phyloP scores from a whole-genome alignment of 2,888 invertebrate genomes.

The Idaea dimidiata region DNA sequence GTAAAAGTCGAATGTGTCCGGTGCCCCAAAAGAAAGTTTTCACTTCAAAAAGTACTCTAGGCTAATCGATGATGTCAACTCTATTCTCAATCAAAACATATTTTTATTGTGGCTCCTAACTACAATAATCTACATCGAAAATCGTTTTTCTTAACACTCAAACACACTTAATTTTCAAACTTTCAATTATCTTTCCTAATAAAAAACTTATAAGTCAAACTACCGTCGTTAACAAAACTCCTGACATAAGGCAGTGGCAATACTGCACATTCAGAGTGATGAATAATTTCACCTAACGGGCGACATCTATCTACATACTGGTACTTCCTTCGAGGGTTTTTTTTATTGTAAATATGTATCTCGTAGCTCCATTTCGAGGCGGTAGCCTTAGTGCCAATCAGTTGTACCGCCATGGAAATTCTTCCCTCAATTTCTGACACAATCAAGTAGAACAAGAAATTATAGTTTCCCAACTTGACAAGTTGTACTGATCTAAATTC shows the following conservation, averaged over 20 bases:
- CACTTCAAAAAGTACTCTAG: too few relatives aligned
- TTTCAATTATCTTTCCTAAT: slow-evolving; percentile 16
- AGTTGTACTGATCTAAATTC: slow-evolving; percentile 40
- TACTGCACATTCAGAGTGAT: slow-evolving; percentile 39
- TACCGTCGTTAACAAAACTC: slow-evolving; percentile 20
- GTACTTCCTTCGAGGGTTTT: slow-evolving; percentile 50
- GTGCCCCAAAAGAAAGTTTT: too few relatives aligned
- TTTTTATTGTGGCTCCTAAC: too few relatives aligned
- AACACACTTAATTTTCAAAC: too few relatives aligned
- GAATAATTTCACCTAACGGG: slow-evolving; percentile 36
- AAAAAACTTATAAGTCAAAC: slow-evolving; percentile 21
- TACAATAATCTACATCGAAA: too few relatives aligned
- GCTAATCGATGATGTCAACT: too few relatives aligned
- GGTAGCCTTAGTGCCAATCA: slow-evolving; percentile 50
- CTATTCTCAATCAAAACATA: too few relatives aligned
- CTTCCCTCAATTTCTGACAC: slow-evolving; percentile 33
- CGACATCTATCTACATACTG: slow-evolving; percentile 44
- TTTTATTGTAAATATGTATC: slow-evolving; percentile 60
- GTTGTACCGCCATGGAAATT: slow-evolving; percentile 52
- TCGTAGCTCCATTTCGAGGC: slow-evolving; percentile 64
- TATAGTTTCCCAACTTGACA: slow-evolving; percentile 40
- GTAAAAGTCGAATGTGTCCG: too few relatives aligned
- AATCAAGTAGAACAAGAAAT: slow-evolving; percentile 54
- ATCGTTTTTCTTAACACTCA: too few relatives aligned
- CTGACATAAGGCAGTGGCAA: slow-evolving; percentile 35